Conservation (phyloP, 1,140 invertebrate species). For the Heliconius melpomene region DNA sequence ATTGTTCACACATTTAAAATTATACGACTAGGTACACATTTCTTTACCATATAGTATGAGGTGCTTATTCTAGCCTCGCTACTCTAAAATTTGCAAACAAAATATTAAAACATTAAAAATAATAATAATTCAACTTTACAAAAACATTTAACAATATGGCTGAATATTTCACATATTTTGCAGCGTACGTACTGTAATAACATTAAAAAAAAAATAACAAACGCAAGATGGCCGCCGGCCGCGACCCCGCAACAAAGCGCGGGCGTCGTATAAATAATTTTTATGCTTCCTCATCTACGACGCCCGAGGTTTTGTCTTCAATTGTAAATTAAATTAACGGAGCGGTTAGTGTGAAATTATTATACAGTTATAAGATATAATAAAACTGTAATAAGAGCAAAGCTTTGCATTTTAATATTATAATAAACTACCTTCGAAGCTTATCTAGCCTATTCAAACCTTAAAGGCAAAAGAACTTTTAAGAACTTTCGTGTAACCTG, state of each 20-base stretch:
- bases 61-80: too few relatives aligned
- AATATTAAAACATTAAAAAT: not conserved
- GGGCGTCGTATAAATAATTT: constrained; percentile 11
- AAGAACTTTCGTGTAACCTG: too few relatives aligned
- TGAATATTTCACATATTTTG: not conserved
- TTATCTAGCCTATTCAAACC: too few relatives aligned
- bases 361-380: too few relatives aligned
- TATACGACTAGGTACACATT: too few relatives aligned
- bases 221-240: constrained; percentile 12
- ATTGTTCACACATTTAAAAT: too few relatives aligned
- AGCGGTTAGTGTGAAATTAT: not conserved
- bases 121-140: not conserved
- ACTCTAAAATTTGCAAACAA: too few relatives aligned
- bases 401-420: too few relatives aligned
- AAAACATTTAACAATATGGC: not conserved
- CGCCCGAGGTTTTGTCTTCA: constrained; percentile 12
- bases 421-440: too few relatives aligned
- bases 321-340: constrained; percentile 19
- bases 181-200: not conserved
- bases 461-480: too few relatives aligned
- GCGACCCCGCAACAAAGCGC: not conserved
- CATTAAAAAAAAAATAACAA: constrained; percentile 13
- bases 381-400: too few relatives aligned
- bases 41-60: too few relatives aligned
- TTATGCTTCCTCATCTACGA: constrained; percentile 15